These are phyloP conservation scores for Ashinkailepas kermadecensis DNA, from an alignment of 2,888 invertebrate species.

Conservation along the genomic window DNA sequence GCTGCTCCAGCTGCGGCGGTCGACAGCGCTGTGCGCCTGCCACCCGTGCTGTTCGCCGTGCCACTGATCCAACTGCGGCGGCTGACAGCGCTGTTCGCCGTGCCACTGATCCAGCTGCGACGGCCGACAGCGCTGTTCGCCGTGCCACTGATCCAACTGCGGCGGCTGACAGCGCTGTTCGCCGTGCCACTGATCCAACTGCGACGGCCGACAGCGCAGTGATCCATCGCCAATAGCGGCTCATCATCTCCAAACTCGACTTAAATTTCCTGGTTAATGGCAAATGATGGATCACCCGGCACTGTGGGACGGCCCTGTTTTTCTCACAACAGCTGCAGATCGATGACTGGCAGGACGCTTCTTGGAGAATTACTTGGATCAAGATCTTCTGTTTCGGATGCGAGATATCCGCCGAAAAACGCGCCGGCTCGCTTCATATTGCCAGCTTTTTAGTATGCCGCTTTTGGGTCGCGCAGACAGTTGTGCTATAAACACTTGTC, in stretches of 20 bases:
- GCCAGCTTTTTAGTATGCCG: neutral
- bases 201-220: neutral
- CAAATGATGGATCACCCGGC: neutral
- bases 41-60: too few relatives aligned
- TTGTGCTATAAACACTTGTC: neutral
- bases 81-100: too few relatives aligned
- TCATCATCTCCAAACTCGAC: neutral
- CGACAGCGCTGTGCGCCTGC: too few relatives aligned
- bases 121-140: too few relatives aligned
- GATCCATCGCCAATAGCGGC: slow-evolving; percentile 6
- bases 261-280: neutral
- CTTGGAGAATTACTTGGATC: neutral
- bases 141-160: too few relatives aligned
- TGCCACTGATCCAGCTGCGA: too few relatives aligned
- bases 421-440: too few relatives aligned
- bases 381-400: too few relatives aligned
- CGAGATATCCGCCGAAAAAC: neutral
- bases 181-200: too few relatives aligned
- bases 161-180: too few relatives aligned
- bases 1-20: too few relatives aligned
- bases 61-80: too few relatives aligned
- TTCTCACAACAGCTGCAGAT: neutral
- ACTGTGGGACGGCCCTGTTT: neutral
- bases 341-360: neutral
- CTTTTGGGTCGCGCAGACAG: neutral